These are phyloP conservation scores for Odocoileus hemionus DNA, from an alignment of 2,113 vertebrate genomes.

Conservation along the genomic window DNA sequence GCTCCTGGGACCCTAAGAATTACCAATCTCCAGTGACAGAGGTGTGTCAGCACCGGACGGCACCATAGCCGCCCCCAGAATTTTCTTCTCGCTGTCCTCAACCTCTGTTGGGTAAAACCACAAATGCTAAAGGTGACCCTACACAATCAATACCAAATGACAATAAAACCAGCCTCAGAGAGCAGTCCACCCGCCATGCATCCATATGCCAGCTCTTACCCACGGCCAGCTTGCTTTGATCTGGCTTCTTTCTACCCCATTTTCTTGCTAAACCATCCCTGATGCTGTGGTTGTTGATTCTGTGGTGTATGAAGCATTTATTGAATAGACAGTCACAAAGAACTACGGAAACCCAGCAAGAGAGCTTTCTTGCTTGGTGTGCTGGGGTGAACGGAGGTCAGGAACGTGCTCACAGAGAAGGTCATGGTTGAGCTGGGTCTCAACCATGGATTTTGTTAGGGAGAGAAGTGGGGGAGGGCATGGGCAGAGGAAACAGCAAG, in stretches of 20 bases:
- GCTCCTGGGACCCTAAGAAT: not conserved
- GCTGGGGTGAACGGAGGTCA: not conserved
- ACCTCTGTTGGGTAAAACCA: not conserved
- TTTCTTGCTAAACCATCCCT: not conserved
- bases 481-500: not conserved
- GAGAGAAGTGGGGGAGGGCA: not conserved
- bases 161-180: not conserved
- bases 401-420: not conserved
- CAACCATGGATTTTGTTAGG: not conserved
- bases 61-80: not conserved
- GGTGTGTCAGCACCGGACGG: not conserved
- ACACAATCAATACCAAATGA: not conserved
- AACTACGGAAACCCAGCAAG: not conserved
- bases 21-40: not conserved
- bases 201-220: not conserved
- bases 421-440: not conserved
- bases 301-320: not conserved
- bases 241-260: not conserved
- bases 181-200: too few relatives aligned
- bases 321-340: not conserved
- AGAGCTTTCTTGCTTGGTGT: not conserved
- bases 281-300: not conserved
- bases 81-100: not conserved
- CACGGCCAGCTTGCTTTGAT: not conserved
- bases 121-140: not conserved